Conservation (phyloP, 2,888 invertebrate species). For the Deilephila porcellus region DNA sequence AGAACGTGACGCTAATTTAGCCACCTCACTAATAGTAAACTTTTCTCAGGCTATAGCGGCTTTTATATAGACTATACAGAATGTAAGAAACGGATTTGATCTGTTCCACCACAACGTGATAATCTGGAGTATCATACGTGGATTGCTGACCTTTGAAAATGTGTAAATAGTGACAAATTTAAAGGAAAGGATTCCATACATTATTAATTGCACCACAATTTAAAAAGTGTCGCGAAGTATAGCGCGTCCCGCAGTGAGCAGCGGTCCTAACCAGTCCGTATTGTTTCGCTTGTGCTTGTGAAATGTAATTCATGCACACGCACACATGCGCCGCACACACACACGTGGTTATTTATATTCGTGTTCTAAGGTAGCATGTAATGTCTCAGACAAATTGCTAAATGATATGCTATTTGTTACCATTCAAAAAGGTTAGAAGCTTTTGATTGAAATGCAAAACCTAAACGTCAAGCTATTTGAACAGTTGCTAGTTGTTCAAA, state of each 20-base stretch:
- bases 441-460: slow-evolving; percentile 7
- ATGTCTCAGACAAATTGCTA: slow-evolving; percentile 34
- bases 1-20: no score
- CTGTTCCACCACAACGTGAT: no score
- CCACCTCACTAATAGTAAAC: no score
- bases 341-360: slow-evolving; percentile 65
- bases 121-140: no score
- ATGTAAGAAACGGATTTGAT: no score
- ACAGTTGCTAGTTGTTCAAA: background rate
- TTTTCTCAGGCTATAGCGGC: no score
- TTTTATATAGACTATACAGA: no score
- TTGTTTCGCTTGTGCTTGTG: slow-evolving; percentile 75
- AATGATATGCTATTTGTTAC: slow-evolving; percentile 27
- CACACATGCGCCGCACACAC: slow-evolving; percentile 55
- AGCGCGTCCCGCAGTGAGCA: slow-evolving; percentile 36
- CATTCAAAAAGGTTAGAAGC: slow-evolving; percentile 17
- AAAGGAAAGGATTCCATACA: no score
- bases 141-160: no score
- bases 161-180: no score
- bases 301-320: slow-evolving; percentile 71
- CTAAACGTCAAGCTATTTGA: background rate
- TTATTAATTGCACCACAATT: background rate
- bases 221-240: slow-evolving; percentile 28
- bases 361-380: slow-evolving; percentile 71
- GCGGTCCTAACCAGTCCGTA: slow-evolving; percentile 48